phyloP scores from a whole-genome alignment of 2,113 vertebrate genomes.

The Pluvianellus socialis region DNA sequence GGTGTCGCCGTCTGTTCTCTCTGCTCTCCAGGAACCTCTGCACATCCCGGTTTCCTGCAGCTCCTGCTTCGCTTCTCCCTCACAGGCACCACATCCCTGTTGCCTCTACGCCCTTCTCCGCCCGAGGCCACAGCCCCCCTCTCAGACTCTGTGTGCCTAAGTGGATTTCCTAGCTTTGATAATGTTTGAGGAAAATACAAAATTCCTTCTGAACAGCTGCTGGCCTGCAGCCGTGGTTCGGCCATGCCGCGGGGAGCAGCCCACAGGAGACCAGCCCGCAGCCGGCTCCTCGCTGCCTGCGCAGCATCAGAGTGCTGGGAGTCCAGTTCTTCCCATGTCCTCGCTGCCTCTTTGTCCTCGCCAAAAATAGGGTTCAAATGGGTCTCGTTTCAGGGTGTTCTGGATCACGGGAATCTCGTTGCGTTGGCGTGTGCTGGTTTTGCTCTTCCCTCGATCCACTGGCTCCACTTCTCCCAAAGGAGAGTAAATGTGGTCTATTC shows the following conservation, averaged over 20 bases:
- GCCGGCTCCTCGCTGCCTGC: background rate
- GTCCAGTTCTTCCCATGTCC: background rate
- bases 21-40: background rate
- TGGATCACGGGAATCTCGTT: background rate
- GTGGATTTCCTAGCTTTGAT: background rate
- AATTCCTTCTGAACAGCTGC: background rate
- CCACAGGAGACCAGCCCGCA: background rate
- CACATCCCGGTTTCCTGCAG: background rate
- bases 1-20: accelerated
- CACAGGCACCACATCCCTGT: background rate
- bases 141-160: background rate
- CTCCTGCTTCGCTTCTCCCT: background rate
- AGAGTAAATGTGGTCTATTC: background rate
- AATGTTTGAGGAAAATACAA: background rate
- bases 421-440: background rate
- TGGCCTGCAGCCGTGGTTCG: background rate
- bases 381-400: background rate
- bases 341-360: background rate
- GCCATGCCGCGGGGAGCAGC: background rate
- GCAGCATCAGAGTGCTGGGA: background rate
- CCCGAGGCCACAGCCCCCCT: background rate
- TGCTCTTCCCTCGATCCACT: background rate
- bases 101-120: background rate
- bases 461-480: background rate
- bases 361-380: background rate